Base-by-base conservation (phyloP, 2,888 invertebrate genomes). In the Agrochola litura region DNA sequence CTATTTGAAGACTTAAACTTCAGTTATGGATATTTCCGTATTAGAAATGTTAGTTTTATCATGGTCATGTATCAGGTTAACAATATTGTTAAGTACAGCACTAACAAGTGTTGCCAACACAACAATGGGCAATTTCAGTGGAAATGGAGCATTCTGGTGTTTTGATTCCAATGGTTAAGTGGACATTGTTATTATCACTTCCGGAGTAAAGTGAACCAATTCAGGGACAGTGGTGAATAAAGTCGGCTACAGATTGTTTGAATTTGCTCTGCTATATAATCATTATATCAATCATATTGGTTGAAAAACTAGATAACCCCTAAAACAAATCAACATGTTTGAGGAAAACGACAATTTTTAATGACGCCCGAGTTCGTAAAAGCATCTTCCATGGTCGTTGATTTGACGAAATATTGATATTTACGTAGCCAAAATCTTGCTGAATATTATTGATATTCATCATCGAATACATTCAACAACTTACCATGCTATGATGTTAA, bases 41-140 rank as follows among this genome's bases (percentile, higher is more conserved):
- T 46, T 61, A 10, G 2, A 3, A 49, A 41, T 25, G 12, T 49
- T 49, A 25, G 14, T 58, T 58, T 30, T 30, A 14, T 41, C 56
- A 64, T 16, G n/a, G 14, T n/a, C 61, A 49, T 49, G 41, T 78
- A 56, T 77, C 81, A 19, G 30, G 74, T 82, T 56, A 22, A 79
- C 67, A 72, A 68, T 77, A 67, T 78, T 52, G 43, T 25, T 6
- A 46, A 43, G 16, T 49, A 76, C 54, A 81, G 14, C 19, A 63
- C 61, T 56, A 43, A 49, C n/a, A 19, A 69, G 41, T 46, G 60
- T 46, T n/a, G 58, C 49, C n/a, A n/a, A 25, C 41, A 72, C 70
- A 74, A 82, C 73, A 84, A 82, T 82, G 63, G 54, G 25, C 60
- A 30, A 43, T 85, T 80, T 71, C 41, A 64, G 66, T 81, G 58